Evolutionary conservation across 2,797 vertebrate genomes (phyloP).

Genomic region (Leptodactylus fallax): DNA sequence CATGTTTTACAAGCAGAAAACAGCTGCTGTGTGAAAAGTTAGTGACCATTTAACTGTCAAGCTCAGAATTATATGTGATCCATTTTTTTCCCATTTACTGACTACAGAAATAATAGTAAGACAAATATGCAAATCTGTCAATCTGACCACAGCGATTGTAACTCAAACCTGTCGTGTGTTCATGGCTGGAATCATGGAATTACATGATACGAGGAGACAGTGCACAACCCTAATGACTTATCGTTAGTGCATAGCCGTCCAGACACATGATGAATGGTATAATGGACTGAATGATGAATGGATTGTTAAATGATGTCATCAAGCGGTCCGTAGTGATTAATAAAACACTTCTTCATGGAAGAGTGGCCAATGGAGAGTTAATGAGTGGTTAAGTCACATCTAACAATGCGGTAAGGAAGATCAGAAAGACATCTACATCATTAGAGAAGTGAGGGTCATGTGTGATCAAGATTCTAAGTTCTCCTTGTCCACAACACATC

Average conservation of each 20-base stretch:
- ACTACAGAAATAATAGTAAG: neutral
- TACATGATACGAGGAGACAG: slow-evolving; percentile 5
- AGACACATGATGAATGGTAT: slow-evolving; percentile 44
- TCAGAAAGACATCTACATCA: slow-evolving; percentile 8
- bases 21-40: no score
- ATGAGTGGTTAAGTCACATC: slow-evolving; percentile 1
- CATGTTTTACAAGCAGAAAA: no score
- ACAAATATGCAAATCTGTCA: neutral
- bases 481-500: neutral
- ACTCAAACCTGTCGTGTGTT: neutral
- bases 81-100: neutral
- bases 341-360: slow-evolving; percentile 49
- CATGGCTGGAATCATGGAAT: neutral
- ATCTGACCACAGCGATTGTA: no score
- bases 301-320: slow-evolving; percentile 49
- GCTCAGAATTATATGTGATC: neutral
- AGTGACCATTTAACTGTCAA: no score
- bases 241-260: slow-evolving; percentile 25
- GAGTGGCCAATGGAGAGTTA: slow-evolving; percentile 34
- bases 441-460: neutral
- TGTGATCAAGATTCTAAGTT: neutral
- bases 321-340: slow-evolving; percentile 38
- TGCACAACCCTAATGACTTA: neutral
- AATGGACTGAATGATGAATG: slow-evolving; percentile 51
- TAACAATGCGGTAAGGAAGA: neutral